Base-by-base conservation (phyloP, 2,888 invertebrate species). In the Schrankia costaestrigalis region DNA sequence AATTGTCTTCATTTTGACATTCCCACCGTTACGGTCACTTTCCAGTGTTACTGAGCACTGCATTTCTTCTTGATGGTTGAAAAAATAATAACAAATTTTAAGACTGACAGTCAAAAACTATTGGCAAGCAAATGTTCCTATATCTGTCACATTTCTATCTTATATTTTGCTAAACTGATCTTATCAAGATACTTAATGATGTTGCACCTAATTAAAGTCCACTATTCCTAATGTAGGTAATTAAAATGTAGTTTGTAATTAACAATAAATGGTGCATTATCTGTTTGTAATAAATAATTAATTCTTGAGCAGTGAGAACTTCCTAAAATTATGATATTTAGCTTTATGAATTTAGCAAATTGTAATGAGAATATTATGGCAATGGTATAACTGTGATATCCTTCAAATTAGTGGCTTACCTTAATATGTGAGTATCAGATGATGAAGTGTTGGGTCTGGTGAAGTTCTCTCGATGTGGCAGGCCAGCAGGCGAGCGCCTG, bases 401-500 rank as follows among this genome's bases (percentile, higher is more conserved):
- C n/a, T n/a, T n/a, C n/a, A n/a, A n/a, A n/a, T n/a, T n/a, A 30
- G 21, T 18, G 26, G 31, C 46, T 71, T 58, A 81, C 80, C 80
- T 76, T 56, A 62, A 57, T 66, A 58, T 71, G 67, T 67, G 65
- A 69, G 57, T 83, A 82, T 84, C 83, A 85, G 83, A 85, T 76
- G 75, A 42, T 63, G 62, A 63, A 70, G 67, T 66, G 68, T 58
- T 70, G 72, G 71, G 68, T 73, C 53, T 69, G 71, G 58, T 64
- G 70, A 56, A 67, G 74, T 73, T 78, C 75, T 77, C 63, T 76
- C 54, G 77, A 64, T 53, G 79, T 73, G 71, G 78, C 78, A 67
- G 80, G 78, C 76, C 80, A 66, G 75, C 84, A 85, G 86, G 86
- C 86, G 56, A 62, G 57, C 56, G 88, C 87, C 87, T 78, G 81